phyloP scores from a whole-genome alignment of 2,797 vertebrate genomes.

The Pempheris klunzingeri region DNA sequence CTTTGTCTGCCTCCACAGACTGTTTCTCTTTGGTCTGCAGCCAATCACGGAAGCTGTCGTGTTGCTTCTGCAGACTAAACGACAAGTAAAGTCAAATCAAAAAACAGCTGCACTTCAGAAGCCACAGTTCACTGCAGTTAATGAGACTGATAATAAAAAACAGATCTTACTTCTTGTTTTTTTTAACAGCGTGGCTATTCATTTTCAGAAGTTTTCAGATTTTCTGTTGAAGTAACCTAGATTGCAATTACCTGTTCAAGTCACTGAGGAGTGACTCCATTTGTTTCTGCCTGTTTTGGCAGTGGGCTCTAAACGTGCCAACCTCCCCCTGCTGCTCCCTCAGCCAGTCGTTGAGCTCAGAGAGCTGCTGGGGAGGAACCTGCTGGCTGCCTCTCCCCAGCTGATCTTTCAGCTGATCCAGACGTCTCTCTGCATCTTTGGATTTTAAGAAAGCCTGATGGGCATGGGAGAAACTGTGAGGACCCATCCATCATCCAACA shows the following conservation, averaged over 20 bases:
- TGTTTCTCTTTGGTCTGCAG: conserved; percentile 86
- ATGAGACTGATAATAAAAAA: fast-evolving
- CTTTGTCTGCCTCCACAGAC: conserved; percentile 72
- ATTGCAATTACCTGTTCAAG: conserved; percentile 84
- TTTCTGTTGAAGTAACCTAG: not conserved
- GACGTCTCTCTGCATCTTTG: conserved; percentile 85
- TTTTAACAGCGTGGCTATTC: not conserved
- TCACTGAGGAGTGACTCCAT: conserved; percentile 82
- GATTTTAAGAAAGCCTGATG: conserved; percentile 88
- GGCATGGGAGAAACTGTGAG: conserved; percentile 6
- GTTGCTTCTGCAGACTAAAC: conserved; percentile 88
- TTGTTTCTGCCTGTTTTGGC: conserved; percentile 84
- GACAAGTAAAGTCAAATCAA: no score
- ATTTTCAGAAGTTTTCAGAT: not conserved
- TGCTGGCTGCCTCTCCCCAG: conserved; percentile 82
- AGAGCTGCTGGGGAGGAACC: conserved; percentile 83
- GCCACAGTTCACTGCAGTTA: not conserved
- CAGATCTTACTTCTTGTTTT: not conserved
- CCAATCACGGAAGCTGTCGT: conserved; percentile 85
- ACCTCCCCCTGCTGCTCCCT: conserved; percentile 89
- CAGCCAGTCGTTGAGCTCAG: conserved; percentile 85
- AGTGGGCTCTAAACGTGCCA: conserved; percentile 84
- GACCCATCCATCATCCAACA: not conserved
- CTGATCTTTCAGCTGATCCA: conserved; percentile 85
- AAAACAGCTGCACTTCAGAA: no score